Conservation (phyloP, 2,797 vertebrate genomes). For the Enteromius unitaeniatus region DNA sequence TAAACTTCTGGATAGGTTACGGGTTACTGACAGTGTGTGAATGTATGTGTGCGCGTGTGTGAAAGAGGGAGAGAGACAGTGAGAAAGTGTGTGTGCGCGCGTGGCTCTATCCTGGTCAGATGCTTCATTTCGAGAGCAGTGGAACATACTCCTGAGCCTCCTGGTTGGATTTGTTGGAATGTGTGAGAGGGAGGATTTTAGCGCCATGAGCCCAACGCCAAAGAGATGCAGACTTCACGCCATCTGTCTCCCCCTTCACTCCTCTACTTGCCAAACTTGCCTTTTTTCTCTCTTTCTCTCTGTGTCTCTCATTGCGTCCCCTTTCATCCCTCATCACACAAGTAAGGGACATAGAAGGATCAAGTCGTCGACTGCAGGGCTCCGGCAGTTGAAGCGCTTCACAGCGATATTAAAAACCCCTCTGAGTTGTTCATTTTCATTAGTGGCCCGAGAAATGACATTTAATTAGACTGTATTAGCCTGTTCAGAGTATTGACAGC, state of each 20-base stretch:
- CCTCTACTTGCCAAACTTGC: slow-evolving; percentile 82
- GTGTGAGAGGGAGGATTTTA: slow-evolving; percentile 87
- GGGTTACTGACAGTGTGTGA: slow-evolving; percentile 54
- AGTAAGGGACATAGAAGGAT: slow-evolving; percentile 80
- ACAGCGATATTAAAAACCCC: slow-evolving; percentile 53
- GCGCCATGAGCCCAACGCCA: slow-evolving; percentile 83
- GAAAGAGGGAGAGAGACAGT: slow-evolving; percentile 39
- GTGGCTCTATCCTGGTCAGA: slow-evolving; percentile 71
- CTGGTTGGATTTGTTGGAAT: slow-evolving; percentile 88
- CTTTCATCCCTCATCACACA: slow-evolving; percentile 84
- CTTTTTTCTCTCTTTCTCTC: slow-evolving; percentile 73
- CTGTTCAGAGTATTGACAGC: slow-evolving; percentile 75
- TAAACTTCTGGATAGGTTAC: slow-evolving; percentile 58
- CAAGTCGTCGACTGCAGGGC: slow-evolving; percentile 73
- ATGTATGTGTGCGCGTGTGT: slow-evolving; percentile 56
- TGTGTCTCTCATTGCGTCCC: slow-evolving; percentile 60
- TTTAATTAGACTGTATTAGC: slow-evolving; percentile 79
- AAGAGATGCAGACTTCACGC: slow-evolving; percentile 86
- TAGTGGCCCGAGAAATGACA: slow-evolving; percentile 65
- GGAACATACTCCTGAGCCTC: slow-evolving; percentile 84
- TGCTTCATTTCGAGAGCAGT: slow-evolving; percentile 72
- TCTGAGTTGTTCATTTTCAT: slow-evolving; percentile 62
- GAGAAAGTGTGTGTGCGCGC: slow-evolving; percentile 49
- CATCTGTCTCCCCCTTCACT: slow-evolving; percentile 86
- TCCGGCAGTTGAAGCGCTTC: slow-evolving; percentile 58